These are phyloP conservation scores for Sinotaia quadrata DNA, from an alignment of 2,888 invertebrate genomes.

Conservation along the genomic window DNA sequence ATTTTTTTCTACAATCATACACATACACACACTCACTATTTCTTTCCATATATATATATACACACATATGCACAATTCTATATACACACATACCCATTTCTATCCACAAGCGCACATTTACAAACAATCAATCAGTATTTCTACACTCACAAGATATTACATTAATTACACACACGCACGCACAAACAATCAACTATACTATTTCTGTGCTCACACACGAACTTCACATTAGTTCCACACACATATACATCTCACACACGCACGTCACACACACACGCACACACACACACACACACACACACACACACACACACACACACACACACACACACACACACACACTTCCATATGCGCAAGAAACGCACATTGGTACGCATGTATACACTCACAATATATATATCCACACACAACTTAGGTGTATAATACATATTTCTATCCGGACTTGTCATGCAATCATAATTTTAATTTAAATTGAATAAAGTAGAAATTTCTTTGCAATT, in stretches of 20 bases:
- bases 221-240: background rate
- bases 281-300: background rate
- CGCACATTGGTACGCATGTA: too few relatives aligned
- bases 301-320: background rate
- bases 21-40: too few relatives aligned
- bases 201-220: too few relatives aligned
- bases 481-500: too few relatives aligned
- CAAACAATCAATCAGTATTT: background rate
- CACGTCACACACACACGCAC: background rate
- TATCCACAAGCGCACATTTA: background rate
- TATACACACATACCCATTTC: background rate
- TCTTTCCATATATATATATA: too few relatives aligned
- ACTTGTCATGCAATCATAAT: too few relatives aligned
- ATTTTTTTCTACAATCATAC: too few relatives aligned
- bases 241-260: background rate
- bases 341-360: background rate
- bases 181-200: background rate
- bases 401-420: too few relatives aligned
- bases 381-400: too few relatives aligned
- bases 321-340: background rate
- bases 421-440: too few relatives aligned
- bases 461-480: too few relatives aligned
- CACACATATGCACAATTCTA: background rate
- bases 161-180: background rate
- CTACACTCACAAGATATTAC: background rate